phyloP scores from a whole-genome alignment of 2,888 invertebrate species.

The Hypomecis punctinalis region DNA sequence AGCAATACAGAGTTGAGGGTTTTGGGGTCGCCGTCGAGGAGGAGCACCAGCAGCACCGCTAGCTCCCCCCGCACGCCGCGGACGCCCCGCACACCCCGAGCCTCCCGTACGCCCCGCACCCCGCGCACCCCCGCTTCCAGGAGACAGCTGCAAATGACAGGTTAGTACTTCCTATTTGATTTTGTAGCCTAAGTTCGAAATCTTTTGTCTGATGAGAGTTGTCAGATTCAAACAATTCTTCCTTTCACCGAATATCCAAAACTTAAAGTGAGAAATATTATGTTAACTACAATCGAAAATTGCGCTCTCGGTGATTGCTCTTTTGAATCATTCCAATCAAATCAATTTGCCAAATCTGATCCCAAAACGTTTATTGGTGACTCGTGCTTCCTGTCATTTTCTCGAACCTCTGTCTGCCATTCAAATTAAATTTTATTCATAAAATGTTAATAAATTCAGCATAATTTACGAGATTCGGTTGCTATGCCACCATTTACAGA shows the following conservation, averaged over 20 bases:
- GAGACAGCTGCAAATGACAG: constrained; percentile 83
- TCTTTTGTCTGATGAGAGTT: background rate
- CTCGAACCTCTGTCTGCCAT: background rate
- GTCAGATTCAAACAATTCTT: background rate
- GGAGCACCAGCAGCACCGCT: constrained; percentile 58
- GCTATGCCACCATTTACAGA: constrained; percentile 40
- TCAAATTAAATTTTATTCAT: background rate
- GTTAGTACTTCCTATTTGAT: constrained; percentile 55
- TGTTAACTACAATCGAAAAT: too few species aligned
- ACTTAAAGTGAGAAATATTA: too few species aligned
- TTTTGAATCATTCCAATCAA: background rate
- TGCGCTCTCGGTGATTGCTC: too few species aligned
- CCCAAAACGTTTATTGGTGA: background rate
- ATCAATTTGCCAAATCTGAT: background rate
- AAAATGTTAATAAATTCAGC: constrained; percentile 20
- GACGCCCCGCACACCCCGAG: constrained; percentile 68
- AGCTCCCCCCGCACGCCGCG: constrained; percentile 72
- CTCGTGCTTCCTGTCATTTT: constrained; percentile 21
- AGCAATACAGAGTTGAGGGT: constrained; percentile 74
- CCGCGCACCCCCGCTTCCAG: constrained; percentile 79
- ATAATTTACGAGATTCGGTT: constrained; percentile 27
- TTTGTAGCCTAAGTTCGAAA: background rate
- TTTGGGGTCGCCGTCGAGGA: constrained; percentile 73
- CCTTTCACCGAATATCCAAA: too few species aligned
- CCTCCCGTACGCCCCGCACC: constrained; percentile 73